Conservation (phyloP, 2,797 vertebrate species). For the Petrocephalus schoutedeni region DNA sequence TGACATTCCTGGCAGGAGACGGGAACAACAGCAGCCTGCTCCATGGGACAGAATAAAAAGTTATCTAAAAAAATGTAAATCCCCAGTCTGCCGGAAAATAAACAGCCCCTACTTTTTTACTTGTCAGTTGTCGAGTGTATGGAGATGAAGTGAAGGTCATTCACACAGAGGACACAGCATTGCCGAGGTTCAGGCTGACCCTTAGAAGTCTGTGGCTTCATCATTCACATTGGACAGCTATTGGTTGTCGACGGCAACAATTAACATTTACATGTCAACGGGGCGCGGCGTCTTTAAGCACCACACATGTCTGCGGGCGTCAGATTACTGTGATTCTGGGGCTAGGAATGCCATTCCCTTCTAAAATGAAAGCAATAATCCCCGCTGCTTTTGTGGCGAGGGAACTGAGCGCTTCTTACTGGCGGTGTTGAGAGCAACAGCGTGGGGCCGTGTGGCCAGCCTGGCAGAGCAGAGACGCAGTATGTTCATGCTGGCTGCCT, state of each 20-base stretch:
- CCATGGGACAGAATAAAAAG: neutral
- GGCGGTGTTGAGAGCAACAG: neutral
- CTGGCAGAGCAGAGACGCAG: neutral
- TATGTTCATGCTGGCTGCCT: neutral
- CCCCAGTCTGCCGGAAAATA: neutral
- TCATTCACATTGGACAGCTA: neutral
- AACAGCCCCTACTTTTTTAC: neutral
- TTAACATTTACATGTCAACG: neutral
- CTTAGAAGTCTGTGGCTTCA: neutral
- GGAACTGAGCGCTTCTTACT: neutral
- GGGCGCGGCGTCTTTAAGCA: neutral
- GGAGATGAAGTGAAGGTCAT: neutral
- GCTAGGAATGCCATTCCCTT: neutral
- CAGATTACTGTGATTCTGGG: neutral
- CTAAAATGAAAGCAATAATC: neutral
- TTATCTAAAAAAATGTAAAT: neutral
- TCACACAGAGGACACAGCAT: neutral
- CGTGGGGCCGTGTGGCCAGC: neutral
- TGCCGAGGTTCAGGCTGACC: neutral
- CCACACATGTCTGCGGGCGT: neutral
- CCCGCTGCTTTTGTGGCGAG: neutral
- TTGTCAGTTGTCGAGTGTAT: neutral
- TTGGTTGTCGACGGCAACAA: neutral
- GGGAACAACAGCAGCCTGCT: neutral
- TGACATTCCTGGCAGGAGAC: conserved; percentile 15